Base-by-base conservation (phyloP, 2,888 invertebrate genomes). In the Stenotaenia linearis region DNA sequence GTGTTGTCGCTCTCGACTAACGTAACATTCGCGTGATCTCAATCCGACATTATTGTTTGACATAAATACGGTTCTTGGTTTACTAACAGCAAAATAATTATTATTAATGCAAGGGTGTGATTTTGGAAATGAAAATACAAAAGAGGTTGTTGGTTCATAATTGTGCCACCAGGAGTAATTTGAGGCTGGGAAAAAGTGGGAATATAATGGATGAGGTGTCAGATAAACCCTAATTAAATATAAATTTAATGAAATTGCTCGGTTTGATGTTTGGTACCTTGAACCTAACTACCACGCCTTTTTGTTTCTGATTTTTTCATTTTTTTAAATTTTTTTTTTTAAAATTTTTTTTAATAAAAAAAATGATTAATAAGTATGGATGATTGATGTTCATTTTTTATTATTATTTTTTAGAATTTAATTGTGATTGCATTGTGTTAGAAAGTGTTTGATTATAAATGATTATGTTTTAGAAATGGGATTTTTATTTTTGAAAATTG, bases 131-230 rank as follows among this genome's bases (percentile, higher is more conserved):
- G 25, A 28, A 69, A 69, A 69, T 2, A 75, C 6, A 7, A 18
- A 75, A 74, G n/a, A 32, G 37, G 18, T 35, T 75, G 35, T 37
- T 75, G 21, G 75, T 75, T 75, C 32, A 28, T 69, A 12, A 69
- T 69, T 69, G 25, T 69, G 69, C 69, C 69, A 69, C 69, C 6
- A 69, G 69, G 25, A 12, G 25, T 25, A 69, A 25, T 69, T 69
- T 25, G 28, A n/a, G 69, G 9, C 25, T 7, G 28, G 69, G 25
- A 69, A 69, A 50, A 69, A 69, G 69, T 69, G 4, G 28, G 25
- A 69, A 69, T 69, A 69, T 69, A 69, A 69, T 69, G 69, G 28
- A 69, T 69, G 69, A 69, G 69, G 69, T 69, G 69, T 69, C 69
- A 69, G 69, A 69, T 69, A 69, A 69, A 69, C 25, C 25, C 25